Evolutionary conservation across 1,140 invertebrate genomes (phyloP).

Genomic region (Piezodorus guildinii): DNA sequence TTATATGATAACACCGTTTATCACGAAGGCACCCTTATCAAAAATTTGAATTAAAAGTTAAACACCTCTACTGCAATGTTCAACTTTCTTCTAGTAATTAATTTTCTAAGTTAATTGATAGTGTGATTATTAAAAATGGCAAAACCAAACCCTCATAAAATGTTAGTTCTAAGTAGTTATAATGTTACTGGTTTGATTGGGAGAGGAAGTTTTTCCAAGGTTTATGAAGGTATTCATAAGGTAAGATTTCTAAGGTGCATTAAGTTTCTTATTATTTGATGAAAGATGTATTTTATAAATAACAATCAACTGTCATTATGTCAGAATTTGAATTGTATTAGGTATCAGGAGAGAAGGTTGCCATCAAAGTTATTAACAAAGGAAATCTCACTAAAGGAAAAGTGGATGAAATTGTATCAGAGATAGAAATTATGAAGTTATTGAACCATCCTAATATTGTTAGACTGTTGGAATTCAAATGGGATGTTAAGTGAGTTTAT

Average conservation of each 20-base stretch:
- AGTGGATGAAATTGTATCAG: constrained; percentile 70
- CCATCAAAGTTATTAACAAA: constrained; percentile 75
- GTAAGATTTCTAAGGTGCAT: constrained; percentile 39
- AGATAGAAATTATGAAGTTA: constrained; percentile 73
- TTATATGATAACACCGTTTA: too few species aligned
- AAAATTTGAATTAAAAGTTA: too few species aligned
- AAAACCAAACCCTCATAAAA: neutral
- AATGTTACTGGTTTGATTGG: constrained; percentile 65
- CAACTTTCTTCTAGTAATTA: too few species aligned
- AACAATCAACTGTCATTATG: neutral
- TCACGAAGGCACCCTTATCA: too few species aligned
- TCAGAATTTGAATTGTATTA: too few species aligned
- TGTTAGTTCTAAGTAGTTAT: constrained; percentile 41
- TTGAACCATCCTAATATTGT: constrained; percentile 77
- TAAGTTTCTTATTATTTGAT: neutral
- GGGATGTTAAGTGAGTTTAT: constrained; percentile 50
- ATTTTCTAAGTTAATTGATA: neutral
- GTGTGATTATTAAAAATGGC: neutral
- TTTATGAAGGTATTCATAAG: constrained; percentile 74
- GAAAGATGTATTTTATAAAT: neutral
- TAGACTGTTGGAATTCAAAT: constrained; percentile 69
- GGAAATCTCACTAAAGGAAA: constrained; percentile 57
- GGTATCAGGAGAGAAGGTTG: constrained; percentile 40
- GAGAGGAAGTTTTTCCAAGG: constrained; percentile 74
- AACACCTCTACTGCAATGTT: too few species aligned